phyloP scores from a whole-genome alignment of 2,113 vertebrate genomes.

The Geococcyx californianus region DNA sequence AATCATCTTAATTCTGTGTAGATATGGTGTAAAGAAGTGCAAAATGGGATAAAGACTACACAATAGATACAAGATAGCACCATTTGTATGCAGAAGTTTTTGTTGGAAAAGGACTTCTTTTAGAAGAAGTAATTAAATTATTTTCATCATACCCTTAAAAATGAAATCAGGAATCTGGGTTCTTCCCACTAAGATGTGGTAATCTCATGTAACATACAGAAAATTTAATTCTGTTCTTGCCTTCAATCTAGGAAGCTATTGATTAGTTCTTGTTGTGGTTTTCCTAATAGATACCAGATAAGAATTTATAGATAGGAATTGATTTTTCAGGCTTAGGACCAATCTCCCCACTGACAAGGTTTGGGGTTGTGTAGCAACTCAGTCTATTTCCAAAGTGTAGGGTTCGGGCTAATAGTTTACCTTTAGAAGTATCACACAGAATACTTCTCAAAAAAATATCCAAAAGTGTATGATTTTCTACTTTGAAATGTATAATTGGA shows the following conservation, averaged over 20 bases:
- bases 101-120: background rate
- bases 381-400: background rate
- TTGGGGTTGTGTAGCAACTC: background rate
- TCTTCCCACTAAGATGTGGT: background rate
- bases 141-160: background rate
- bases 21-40: background rate
- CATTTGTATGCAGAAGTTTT: background rate
- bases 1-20: no score
- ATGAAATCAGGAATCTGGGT: background rate
- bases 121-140: background rate
- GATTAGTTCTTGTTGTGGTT: background rate
- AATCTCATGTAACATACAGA: background rate
- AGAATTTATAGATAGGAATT: background rate
- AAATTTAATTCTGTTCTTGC: background rate
- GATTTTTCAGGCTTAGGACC: background rate
- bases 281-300: background rate
- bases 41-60: background rate
- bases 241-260: background rate
- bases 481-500: background rate
- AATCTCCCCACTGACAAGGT: background rate
- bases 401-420: background rate
- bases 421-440: background rate
- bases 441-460: background rate
- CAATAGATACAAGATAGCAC: background rate
- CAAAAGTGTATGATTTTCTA: background rate